Evolutionary conservation across 2,888 invertebrate genomes (phyloP).

Genomic region (Melieria omissa): DNA sequence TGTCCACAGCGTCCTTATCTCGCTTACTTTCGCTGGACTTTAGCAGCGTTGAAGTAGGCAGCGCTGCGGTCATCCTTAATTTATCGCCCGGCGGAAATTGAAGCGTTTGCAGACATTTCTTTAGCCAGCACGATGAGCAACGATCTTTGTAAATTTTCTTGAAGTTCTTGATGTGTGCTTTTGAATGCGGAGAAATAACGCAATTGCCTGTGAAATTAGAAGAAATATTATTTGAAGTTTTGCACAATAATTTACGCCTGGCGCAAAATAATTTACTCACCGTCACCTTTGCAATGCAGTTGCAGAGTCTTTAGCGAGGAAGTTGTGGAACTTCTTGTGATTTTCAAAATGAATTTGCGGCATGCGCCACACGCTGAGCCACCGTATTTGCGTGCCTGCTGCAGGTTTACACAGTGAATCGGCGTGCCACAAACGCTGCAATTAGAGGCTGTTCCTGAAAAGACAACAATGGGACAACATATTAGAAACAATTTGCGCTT

Average conservation of each 20-base stretch:
- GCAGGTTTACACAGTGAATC: conserved; percentile 79
- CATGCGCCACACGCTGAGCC: conserved; percentile 88
- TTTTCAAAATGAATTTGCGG: conserved; percentile 85
- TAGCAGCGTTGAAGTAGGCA: conserved; percentile 67
- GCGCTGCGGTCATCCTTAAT: conserved; percentile 74
- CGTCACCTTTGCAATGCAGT: conserved; percentile 59
- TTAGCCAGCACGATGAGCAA: conserved; percentile 89
- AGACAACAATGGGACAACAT: neutral
- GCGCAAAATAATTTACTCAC: conserved; percentile 47
- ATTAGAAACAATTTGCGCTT: neutral
- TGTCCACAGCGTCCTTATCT: conserved; percentile 11
- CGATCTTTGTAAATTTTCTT: conserved; percentile 77
- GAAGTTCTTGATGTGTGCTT: conserved; percentile 71
- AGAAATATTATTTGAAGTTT: conserved; percentile 10
- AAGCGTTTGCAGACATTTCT: conserved; percentile 83
- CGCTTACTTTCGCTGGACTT: conserved; percentile 35
- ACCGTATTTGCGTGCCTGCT: conserved; percentile 85
- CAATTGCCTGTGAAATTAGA: conserved; percentile 71
- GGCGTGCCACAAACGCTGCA: conserved; percentile 85
- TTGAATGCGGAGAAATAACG: conserved; percentile 76
- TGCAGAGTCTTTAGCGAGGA: conserved; percentile 66
- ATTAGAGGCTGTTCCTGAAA: no score
- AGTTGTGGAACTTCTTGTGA: conserved; percentile 57
- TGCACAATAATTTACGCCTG: neutral
- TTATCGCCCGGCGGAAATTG: conserved; percentile 79